A percentile compares a stretch with the other conserved stretches of the same genome.
phyloP scores from a whole-genome alignment of 2,888 invertebrate genomes.

The Apodemia zela region DNA sequence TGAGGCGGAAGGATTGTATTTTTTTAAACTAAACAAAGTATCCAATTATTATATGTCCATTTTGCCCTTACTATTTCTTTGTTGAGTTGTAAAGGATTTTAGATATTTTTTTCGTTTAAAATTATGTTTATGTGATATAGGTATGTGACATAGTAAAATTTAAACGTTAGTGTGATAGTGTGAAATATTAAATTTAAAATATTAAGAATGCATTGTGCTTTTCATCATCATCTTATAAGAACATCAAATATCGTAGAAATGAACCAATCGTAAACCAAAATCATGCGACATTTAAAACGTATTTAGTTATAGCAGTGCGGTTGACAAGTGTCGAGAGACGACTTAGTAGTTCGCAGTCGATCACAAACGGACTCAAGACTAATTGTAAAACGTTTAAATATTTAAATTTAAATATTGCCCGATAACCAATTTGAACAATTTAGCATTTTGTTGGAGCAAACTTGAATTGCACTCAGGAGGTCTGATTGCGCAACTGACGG shows the following conservation, averaged over 20 bases:
- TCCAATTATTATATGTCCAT: too few species aligned
- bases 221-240: background rate
- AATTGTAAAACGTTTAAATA: slow-evolving; percentile 7
- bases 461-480: slow-evolving; percentile 19
- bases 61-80: too few species aligned
- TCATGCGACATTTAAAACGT: background rate
- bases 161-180: too few species aligned
- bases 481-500: slow-evolving; percentile 22
- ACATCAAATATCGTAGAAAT: background rate
- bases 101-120: too few species aligned
- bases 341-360: background rate
- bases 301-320: background rate
- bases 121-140: too few species aligned
- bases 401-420: slow-evolving; percentile 7
- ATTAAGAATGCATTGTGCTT: too few species aligned
- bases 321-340: background rate
- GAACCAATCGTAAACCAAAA: background rate
- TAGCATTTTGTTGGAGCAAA: background rate
- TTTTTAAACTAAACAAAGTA: too few species aligned
- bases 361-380: slow-evolving; percentile 1
- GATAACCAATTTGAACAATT: slow-evolving; percentile 8
- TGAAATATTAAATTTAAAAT: too few species aligned
- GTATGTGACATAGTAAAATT: too few species aligned
- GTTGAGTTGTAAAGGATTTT: too few species aligned
- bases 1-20: too few species aligned